A percentile compares a stretch with the other conserved stretches of the same genome.
Evolutionary conservation across 2,888 invertebrate genomes (phyloP).

Genomic region (Hypolimnas misippus): DNA sequence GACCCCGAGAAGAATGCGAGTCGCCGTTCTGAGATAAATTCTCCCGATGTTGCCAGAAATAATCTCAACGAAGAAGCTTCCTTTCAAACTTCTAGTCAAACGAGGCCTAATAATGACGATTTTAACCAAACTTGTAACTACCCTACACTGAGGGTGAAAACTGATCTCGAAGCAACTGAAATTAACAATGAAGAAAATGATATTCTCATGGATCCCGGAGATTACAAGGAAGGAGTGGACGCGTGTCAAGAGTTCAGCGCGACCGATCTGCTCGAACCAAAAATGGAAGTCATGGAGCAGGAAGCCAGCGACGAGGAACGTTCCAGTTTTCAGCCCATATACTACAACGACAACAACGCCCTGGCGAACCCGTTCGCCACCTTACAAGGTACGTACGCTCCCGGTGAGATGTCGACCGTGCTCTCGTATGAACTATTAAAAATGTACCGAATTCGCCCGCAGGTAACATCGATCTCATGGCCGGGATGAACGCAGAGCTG

Average conservation of each 20-base stretch:
- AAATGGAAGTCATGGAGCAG: conserved; percentile 89
- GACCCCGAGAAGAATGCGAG: conserved; percentile 75
- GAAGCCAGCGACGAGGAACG: conserved; percentile 88
- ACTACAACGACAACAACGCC: conserved; percentile 74
- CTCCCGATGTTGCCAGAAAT: conserved; percentile 83
- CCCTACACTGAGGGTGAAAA: conserved; percentile 80
- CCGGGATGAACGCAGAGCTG: conserved; percentile 71
- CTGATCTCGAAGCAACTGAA: conserved; percentile 82
- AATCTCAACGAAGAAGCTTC: conserved; percentile 83
- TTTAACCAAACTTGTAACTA: conserved; percentile 80
- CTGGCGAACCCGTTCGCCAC: conserved; percentile 80
- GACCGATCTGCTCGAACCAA: conserved; percentile 85
- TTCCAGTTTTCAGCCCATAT: conserved; percentile 71
- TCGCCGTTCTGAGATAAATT: conserved; percentile 79
- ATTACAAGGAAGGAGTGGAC: conserved; percentile 64
- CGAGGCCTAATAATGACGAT: conserved; percentile 83
- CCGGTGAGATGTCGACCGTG: background rate
- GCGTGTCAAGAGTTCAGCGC: conserved; percentile 77
- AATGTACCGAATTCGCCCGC: too few relatives aligned
- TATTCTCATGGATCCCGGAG: conserved; percentile 76
- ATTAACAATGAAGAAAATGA: conserved; percentile 80
- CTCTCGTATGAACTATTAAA: too few relatives aligned
- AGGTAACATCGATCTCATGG: conserved; percentile 81
- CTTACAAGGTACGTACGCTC: conserved; percentile 61
- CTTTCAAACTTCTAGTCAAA: conserved; percentile 83